Percentiles rank a stretch among this genome's conserved stretches.
These are phyloP conservation scores for Dolichallabes microphthalmus DNA, from an alignment of 2,113 vertebrate genomes.

Conservation along the genomic window DNA sequence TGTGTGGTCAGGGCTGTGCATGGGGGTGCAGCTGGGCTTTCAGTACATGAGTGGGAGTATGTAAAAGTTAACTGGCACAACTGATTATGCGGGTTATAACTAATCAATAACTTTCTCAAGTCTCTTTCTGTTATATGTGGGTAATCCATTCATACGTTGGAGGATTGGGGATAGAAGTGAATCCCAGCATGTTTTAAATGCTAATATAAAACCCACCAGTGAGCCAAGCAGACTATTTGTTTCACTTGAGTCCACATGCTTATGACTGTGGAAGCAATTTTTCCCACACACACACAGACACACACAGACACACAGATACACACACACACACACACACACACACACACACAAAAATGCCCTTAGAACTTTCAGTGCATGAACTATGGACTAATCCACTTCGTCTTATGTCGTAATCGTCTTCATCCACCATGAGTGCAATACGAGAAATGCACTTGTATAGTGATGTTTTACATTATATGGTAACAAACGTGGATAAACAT, in stretches of 20 bases:
- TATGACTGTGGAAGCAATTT: conserved; percentile 35
- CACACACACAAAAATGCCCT: not conserved
- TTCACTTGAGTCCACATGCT: not conserved
- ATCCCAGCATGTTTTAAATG: conserved; percentile 27
- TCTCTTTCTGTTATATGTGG: conserved; percentile 25
- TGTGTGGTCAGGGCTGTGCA: conserved; percentile 23
- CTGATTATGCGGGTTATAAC: conserved; percentile 28
- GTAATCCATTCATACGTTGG: not conserved
- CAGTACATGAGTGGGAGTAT: conserved; percentile 16
- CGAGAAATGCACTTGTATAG: conserved; percentile 1
- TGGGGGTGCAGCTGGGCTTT: not conserved
- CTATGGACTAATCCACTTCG: not conserved
- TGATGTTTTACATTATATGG: not conserved
- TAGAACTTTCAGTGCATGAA: conserved; percentile 6
- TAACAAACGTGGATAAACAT: not conserved
- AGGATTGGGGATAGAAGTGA: not conserved
- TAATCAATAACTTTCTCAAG: conserved; percentile 25
- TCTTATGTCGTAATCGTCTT: not conserved
- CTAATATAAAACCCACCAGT: conserved; percentile 41
- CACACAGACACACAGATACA: too few species aligned
- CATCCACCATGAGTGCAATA: not conserved
- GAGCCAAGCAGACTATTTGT: conserved; percentile 42
- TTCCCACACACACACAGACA: not conserved
- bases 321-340: too few species aligned
- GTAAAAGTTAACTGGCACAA: conserved; percentile 24